phyloP scores from a whole-genome alignment of 2,113 vertebrate genomes.

The Peucedramus taeniatus region DNA sequence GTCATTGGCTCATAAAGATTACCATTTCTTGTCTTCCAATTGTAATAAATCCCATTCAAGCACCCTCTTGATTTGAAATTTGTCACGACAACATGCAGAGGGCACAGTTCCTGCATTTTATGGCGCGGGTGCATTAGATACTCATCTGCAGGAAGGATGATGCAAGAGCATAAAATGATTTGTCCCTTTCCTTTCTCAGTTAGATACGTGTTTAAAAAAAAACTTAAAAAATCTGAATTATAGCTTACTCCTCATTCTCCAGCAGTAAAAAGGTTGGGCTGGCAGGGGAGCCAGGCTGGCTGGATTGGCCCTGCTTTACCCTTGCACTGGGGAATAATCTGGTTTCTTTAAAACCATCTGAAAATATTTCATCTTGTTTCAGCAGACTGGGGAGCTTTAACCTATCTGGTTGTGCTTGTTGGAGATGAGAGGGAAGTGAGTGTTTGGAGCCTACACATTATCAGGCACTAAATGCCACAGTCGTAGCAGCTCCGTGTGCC shows the following conservation, averaged over 20 bases:
- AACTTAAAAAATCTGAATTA: constrained; percentile 5
- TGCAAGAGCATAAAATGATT: constrained; percentile 29
- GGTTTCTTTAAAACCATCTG: constrained; percentile 54
- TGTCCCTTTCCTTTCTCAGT: constrained; percentile 34
- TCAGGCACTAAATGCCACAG: neutral
- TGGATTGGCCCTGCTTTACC: constrained; percentile 12
- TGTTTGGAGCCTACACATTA: neutral
- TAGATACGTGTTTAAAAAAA: neutral
- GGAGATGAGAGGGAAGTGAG: neutral
- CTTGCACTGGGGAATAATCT: constrained; percentile 52
- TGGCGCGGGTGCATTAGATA: neutral
- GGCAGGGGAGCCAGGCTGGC: constrained; percentile 67
- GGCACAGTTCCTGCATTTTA: constrained; percentile 44
- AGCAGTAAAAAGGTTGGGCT: constrained; percentile 63
- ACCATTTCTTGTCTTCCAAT: constrained; percentile 70
- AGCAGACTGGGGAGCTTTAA: constrained; percentile 37
- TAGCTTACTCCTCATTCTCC: constrained; percentile 62
- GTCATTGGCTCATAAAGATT: constrained; percentile 72
- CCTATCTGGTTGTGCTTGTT: neutral
- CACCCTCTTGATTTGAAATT: constrained; percentile 71
- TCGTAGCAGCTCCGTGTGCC: accelerated
- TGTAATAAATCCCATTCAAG: constrained; percentile 74
- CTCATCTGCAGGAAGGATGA: constrained; percentile 44
- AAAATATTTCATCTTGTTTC: constrained; percentile 55
- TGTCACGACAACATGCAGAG: constrained; percentile 69